Percentiles rank a stretch among this genome's conserved stretches.
These are phyloP conservation scores for Cyclura pinguis DNA, from an alignment of 2,797 vertebrate genomes.

Conservation along the genomic window DNA sequence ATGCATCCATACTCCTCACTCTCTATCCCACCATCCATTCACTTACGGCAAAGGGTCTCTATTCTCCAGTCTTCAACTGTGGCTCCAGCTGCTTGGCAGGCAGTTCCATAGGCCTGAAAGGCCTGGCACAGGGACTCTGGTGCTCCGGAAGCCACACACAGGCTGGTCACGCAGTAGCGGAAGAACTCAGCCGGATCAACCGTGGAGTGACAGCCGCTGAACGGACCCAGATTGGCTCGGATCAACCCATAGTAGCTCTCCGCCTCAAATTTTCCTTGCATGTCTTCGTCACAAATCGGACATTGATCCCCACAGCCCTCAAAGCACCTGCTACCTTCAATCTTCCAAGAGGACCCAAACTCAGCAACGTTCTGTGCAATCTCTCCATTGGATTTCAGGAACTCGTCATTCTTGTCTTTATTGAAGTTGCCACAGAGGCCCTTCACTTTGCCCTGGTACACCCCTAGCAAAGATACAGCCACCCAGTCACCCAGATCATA, in stretches of 20 bases:
- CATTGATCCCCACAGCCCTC: not conserved
- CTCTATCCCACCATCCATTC: too few relatives aligned
- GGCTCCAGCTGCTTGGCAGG: slow-evolving; percentile 76
- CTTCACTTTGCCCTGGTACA: not conserved
- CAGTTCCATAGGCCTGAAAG: slow-evolving; percentile 73
- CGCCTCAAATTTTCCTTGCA: not conserved
- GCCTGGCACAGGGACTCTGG: slow-evolving; percentile 72
- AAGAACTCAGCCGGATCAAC: not conserved
- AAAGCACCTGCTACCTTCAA: not conserved
- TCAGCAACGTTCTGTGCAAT: slow-evolving; percentile 11
- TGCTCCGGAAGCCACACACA: slow-evolving; percentile 52
- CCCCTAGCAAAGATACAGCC: not conserved
- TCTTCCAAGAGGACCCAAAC: slow-evolving; percentile 47
- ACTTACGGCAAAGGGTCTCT: slow-evolving; percentile 78
- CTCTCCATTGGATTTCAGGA: slow-evolving; percentile 43
- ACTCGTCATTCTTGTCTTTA: slow-evolving; percentile 61
- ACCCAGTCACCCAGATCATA: not conserved
- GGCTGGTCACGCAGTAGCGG: slow-evolving; percentile 58
- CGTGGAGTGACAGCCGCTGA: not conserved
- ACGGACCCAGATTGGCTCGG: not conserved
- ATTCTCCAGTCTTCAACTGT: slow-evolving; percentile 77
- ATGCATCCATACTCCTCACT: too few relatives aligned
- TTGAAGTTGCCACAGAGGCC: slow-evolving; percentile 18
- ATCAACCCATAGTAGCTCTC: not conserved
- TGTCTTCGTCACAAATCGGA: not conserved